Percentiles rank a stretch among this genome's conserved stretches.
phyloP scores from a whole-genome alignment of 1,140 invertebrate genomes.

The Bombus ignitus region DNA sequence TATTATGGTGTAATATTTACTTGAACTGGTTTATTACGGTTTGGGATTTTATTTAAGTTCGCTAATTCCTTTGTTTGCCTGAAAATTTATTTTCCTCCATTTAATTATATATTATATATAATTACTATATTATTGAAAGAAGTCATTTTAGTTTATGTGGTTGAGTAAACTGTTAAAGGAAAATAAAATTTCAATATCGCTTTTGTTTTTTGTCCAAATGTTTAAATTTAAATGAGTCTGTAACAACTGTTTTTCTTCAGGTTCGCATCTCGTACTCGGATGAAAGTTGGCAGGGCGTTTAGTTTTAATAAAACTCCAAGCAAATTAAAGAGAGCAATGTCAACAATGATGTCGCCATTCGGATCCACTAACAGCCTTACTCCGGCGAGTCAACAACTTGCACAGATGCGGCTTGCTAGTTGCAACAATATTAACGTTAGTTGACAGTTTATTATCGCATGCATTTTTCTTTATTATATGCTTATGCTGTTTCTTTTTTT shows the following conservation, averaged over 20 bases:
- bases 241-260: constrained; percentile 79
- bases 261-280: constrained; percentile 90
- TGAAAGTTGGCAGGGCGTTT: constrained; percentile 95
- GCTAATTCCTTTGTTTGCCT: constrained; percentile 51
- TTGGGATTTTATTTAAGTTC: constrained; percentile 56
- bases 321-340: constrained; percentile 95
- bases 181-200: constrained; percentile 67
- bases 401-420: constrained; percentile 91
- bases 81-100: constrained; percentile 65
- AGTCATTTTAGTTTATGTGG: not conserved
- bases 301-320: constrained; percentile 97
- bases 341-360: constrained; percentile 96
- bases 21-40: constrained; percentile 68
- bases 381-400: constrained; percentile 87
- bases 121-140: not conserved
- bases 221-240: constrained; percentile 39
- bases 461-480: constrained; percentile 5
- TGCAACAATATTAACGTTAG: constrained; percentile 93
- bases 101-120: not conserved
- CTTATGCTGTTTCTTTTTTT: constrained; percentile 19
- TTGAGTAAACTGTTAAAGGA: constrained; percentile 14
- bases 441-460: constrained; percentile 71
- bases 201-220: constrained; percentile 29
- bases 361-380: constrained; percentile 90
- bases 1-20: constrained; percentile 36